Evolutionary conservation across 2,888 invertebrate genomes (phyloP).

Genomic region (Parapristionchus giblindavisi): DNA sequence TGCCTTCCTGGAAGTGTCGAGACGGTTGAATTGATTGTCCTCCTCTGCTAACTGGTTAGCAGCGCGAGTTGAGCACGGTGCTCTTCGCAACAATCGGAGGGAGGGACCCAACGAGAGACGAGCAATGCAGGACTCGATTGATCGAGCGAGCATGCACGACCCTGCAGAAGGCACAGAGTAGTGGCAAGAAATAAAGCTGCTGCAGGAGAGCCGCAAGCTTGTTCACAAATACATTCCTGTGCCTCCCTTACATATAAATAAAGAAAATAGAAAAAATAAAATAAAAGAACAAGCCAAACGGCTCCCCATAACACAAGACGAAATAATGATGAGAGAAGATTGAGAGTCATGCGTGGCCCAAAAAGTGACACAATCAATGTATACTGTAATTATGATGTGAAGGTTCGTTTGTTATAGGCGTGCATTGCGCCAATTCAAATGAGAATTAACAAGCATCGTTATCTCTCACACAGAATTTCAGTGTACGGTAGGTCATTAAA

Average conservation of each 20-base stretch:
- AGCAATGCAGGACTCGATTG: slow-evolving; percentile 16
- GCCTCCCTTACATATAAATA: background rate
- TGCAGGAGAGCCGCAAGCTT: slow-evolving; percentile 6
- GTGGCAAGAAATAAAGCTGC: background rate
- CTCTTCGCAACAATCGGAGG: slow-evolving; percentile 1
- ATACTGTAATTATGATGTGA: slow-evolving; percentile 14
- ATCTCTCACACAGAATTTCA: background rate
- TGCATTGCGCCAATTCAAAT: slow-evolving; percentile 8
- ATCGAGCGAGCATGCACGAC: slow-evolving; percentile 21
- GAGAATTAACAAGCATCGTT: background rate
- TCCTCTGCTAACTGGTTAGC: slow-evolving; percentile 3
- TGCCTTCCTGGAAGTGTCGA: slow-evolving; percentile 36
- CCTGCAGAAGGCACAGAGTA: slow-evolving; percentile 32
- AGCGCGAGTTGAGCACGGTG: slow-evolving; percentile 11
- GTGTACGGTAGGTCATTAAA: background rate
- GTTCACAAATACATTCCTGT: background rate
- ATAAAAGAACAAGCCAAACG: background rate
- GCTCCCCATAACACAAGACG: background rate
- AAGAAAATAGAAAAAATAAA: background rate
- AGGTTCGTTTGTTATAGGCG: slow-evolving; percentile 13
- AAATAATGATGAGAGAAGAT: background rate
- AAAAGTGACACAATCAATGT: background rate
- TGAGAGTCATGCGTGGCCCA: background rate
- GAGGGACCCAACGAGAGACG: slow-evolving; percentile 24
- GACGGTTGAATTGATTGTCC: slow-evolving; percentile 24